phyloP scores from a whole-genome alignment of 2,888 invertebrate species.

The Subacronicta megacephala region DNA sequence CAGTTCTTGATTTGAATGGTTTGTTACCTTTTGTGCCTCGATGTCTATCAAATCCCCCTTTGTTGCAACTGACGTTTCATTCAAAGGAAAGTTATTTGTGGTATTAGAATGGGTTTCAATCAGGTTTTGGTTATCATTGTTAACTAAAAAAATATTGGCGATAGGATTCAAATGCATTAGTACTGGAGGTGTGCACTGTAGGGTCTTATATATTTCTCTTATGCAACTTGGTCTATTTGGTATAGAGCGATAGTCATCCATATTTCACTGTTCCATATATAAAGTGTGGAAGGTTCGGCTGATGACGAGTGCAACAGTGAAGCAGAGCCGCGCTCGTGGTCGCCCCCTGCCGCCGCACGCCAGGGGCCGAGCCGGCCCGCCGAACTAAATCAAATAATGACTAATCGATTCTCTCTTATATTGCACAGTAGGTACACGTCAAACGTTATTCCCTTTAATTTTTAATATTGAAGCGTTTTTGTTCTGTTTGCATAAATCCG shows the following conservation, averaged over 20 bases:
- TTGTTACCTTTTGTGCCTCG: conserved; percentile 59
- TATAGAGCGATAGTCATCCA: conserved; percentile 61
- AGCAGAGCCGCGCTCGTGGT: conserved; percentile 79
- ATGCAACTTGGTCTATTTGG: conserved; percentile 49
- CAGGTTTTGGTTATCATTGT: conserved; percentile 57
- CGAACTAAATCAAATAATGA: conserved; percentile 90
- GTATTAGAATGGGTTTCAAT: conserved; percentile 57
- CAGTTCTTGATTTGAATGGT: conserved; percentile 76
- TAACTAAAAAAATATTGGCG: conserved; percentile 52
- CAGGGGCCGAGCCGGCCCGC: conserved; percentile 82
- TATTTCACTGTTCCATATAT: conserved; percentile 77
- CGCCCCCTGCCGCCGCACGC: conserved; percentile 82
- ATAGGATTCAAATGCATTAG: conserved; percentile 41
- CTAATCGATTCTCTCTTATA: conserved; percentile 88
- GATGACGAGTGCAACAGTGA: conserved; percentile 81
- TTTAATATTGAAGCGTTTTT: conserved; percentile 77
- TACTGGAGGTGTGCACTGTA: conserved; percentile 11
- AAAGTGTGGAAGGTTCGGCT: conserved; percentile 86
- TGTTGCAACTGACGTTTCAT: conserved; percentile 60
- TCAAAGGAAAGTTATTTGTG: conserved; percentile 57
- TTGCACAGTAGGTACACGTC: conserved; percentile 90
- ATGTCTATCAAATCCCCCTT: conserved; percentile 65
- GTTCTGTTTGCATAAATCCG: conserved; percentile 86
- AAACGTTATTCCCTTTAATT: conserved; percentile 88
- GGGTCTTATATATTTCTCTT: conserved; percentile 12